Percentiles rank a stretch among this genome's conserved stretches.
phyloP scores from a whole-genome alignment of 2,888 invertebrate genomes.

The Acleris cristana region DNA sequence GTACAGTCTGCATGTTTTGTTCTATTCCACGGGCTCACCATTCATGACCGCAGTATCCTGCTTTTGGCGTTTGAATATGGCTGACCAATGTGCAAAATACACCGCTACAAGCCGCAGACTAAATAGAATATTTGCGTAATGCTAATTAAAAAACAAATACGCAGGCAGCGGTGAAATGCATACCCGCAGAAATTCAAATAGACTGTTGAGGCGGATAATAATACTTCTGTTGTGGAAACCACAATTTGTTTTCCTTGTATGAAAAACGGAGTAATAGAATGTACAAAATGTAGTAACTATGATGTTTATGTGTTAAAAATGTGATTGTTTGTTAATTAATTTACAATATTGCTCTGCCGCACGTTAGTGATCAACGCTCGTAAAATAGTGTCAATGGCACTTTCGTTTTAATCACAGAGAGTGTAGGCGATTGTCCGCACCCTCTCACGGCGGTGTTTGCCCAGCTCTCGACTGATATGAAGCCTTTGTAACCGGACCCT shows the following conservation, averaged over 20 bases:
- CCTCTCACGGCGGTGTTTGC: conserved; percentile 74
- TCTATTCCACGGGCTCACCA: conserved; percentile 54
- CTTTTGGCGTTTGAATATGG: conserved; percentile 71
- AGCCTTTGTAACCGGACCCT: conserved; percentile 76
- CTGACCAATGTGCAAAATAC: conserved; percentile 60
- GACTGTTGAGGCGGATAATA: not conserved
- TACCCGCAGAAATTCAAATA: conserved; percentile 50
- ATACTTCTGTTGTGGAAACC: not conserved
- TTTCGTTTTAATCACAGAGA: conserved; percentile 81
- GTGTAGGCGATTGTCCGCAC: conserved; percentile 76
- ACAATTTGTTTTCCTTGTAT: conserved; percentile 1
- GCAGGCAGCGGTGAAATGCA: conserved; percentile 55
- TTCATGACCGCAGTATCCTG: conserved; percentile 67
- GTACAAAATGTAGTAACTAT: not conserved
- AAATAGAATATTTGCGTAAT: conserved; percentile 69
- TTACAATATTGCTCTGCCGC: conserved; percentile 46
- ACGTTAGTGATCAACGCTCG: conserved; percentile 60
- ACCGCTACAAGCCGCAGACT: conserved; percentile 65
- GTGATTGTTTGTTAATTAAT: conserved; percentile 26
- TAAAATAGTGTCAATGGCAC: conserved; percentile 79
- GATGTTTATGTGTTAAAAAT: not conserved
- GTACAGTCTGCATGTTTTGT: conserved; percentile 53
- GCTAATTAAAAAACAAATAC: conserved; percentile 71
- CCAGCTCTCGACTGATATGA: conserved; percentile 69
- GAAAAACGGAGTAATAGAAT: too few species aligned